These are phyloP conservation scores for Oceanodroma leucorhoa DNA, from an alignment of 2,797 vertebrate genomes.

Conservation along the genomic window DNA sequence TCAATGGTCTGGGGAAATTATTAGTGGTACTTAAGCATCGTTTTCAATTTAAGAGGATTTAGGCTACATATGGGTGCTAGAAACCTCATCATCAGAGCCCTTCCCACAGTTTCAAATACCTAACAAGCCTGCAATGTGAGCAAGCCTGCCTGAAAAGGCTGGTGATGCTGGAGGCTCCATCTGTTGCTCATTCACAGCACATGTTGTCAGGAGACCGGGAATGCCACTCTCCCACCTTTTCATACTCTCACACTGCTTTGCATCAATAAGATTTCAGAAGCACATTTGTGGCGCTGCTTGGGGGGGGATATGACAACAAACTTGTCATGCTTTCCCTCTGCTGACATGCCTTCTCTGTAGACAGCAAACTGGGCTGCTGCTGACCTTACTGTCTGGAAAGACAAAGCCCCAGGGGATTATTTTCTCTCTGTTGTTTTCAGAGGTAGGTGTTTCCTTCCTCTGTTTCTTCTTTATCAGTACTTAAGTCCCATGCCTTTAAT, in stretches of 20 bases:
- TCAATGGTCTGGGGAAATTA: neutral
- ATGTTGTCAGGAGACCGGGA: neutral
- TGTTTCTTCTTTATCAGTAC: neutral
- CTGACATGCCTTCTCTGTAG: neutral
- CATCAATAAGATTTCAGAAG: neutral
- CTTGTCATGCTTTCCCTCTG: neutral
- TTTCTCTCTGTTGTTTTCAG: neutral
- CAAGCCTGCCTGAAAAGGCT: conserved; percentile 2
- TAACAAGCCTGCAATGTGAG: neutral
- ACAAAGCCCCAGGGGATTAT: neutral
- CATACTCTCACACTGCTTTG: neutral
- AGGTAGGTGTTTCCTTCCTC: neutral
- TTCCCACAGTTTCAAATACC: neutral
- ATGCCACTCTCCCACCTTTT: neutral
- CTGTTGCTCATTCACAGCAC: conserved; percentile 1
- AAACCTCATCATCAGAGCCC: neutral
- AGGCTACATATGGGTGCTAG: neutral
- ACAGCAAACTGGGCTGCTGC: neutral
- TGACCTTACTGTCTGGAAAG: neutral
- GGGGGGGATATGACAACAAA: neutral
- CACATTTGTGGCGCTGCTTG: neutral
- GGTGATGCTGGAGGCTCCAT: neutral
- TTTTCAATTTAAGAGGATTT: neutral
- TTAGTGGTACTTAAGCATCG: neutral
- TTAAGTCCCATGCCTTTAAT: neutral